Conservation (phyloP, 2,113 vertebrate genomes). For the Tragelaphus scriptus region DNA sequence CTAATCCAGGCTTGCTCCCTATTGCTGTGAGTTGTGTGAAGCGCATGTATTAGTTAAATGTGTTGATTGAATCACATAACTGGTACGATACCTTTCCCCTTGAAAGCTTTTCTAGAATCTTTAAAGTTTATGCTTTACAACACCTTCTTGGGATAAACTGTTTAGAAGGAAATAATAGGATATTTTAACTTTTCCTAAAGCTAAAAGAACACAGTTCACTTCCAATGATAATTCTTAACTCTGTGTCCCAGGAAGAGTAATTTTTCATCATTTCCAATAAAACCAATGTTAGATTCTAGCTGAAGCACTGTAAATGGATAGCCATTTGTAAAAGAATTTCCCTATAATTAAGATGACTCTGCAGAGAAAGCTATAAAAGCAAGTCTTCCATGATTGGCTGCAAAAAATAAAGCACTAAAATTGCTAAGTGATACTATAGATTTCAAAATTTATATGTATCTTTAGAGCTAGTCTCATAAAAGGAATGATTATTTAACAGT, state of each 20-base stretch:
- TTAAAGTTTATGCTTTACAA: background rate
- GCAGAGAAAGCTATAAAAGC: constrained; percentile 55
- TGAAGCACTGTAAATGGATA: constrained; percentile 28
- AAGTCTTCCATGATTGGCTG: constrained; percentile 46
- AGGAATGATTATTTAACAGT: constrained; percentile 62
- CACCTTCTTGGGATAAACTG: background rate
- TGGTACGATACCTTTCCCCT: background rate
- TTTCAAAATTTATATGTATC: constrained; percentile 60
- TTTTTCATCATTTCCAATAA: constrained; percentile 63
- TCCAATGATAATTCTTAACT: constrained; percentile 26
- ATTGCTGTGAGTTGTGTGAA: background rate
- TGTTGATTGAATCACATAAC: background rate
- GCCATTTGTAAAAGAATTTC: constrained; percentile 52
- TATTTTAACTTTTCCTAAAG: constrained; percentile 13
- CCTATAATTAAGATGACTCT: constrained; percentile 58
- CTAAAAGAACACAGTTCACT: constrained; percentile 16
- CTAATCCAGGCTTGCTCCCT: background rate
- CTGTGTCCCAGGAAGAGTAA: background rate
- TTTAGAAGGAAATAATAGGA: background rate
- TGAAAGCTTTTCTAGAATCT: background rate
- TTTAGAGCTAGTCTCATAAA: constrained; percentile 67
- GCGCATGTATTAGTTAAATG: background rate
- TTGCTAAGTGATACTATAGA: constrained; percentile 59
- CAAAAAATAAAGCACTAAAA: constrained; percentile 62
- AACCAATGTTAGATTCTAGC: constrained; percentile 30